Evolutionary conservation across 1,140 invertebrate genomes (phyloP).

Genomic region (Drosophila teissieri): DNA sequence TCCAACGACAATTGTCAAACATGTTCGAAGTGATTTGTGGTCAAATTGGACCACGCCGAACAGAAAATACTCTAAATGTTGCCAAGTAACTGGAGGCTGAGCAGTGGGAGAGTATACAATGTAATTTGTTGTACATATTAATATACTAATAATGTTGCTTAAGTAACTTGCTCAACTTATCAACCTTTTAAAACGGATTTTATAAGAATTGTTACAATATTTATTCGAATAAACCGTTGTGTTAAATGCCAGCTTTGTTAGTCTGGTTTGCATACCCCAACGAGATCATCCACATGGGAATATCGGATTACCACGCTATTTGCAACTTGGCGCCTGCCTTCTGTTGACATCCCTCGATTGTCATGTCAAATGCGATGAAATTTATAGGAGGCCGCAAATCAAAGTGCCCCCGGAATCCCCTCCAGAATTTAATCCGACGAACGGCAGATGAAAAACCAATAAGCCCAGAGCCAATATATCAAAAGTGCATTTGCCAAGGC

Average conservation of each 20-base stretch:
- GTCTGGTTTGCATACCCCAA: constrained; percentile 7
- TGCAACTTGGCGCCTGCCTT: constrained; percentile 49
- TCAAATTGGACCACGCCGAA: neutral
- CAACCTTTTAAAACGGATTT: no score
- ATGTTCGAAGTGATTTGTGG: constrained; percentile 32
- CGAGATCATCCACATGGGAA: neutral
- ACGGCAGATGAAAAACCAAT: constrained; percentile 69
- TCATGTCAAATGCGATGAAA: constrained; percentile 74
- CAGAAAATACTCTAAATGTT: constrained; percentile 1
- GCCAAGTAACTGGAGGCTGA: neutral
- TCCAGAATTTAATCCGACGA: constrained; percentile 24
- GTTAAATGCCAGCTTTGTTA: neutral
- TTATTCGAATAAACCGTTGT: neutral
- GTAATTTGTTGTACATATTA: no score
- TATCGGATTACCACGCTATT: constrained; percentile 36
- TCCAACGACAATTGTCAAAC: constrained; percentile 41
- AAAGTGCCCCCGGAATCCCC: constrained; percentile 1
- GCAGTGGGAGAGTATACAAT: no score
- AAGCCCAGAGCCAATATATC: constrained; percentile 69
- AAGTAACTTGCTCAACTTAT: no score
- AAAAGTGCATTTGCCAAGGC: constrained; percentile 70
- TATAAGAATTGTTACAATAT: no score
- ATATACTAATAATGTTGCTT: no score
- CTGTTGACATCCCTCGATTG: constrained; percentile 75
- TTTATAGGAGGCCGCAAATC: constrained; percentile 74